Base-by-base conservation (phyloP, 2,888 invertebrate genomes). In the Dicyrtomina minuta region DNA sequence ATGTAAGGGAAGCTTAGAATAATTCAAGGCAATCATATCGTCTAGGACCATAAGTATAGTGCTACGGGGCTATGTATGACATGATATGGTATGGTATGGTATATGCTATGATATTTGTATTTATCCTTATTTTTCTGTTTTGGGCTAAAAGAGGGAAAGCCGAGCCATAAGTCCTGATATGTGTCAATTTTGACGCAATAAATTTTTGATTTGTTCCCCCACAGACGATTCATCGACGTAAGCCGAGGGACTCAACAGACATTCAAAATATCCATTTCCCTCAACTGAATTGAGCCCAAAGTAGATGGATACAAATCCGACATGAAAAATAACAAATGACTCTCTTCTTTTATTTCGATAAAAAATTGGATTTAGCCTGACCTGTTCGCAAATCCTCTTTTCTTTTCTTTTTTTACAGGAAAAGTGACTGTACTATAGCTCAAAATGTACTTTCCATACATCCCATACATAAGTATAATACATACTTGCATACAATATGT, bases 101-200 rank as follows among this genome's bases (percentile, higher is more conserved):
- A n/a, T n/a, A n/a, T n/a, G n/a, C n/a, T n/a, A n/a, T n/a, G n/a
- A n/a, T n/a, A n/a, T n/a, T n/a, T n/a, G n/a, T n/a, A n/a, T n/a
- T n/a, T 53, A 22, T 22, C 20, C 5, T 26, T 53, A 8, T 53
- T 5, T 13, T 22, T 46, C n/a, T 46, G 4, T 6, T 46, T 1
- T 24, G 24, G 61, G 46, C n/a, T 61, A 55, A 41, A 55, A 53
- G 46, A 53, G 53, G 39, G 46, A 39, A 33, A 60, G 60, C 49
- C 44, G n/a, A 22, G 13, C 64, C 68, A 71, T 71, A 71, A 71
- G 67, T 71, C 59, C 62, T 71, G 56, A 71, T 71, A 71, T 71
- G 71, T 67, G 71, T 67, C 71, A 71, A 71, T 71, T 71, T 64
- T 71, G 71, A 71, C 67, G 71, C 71, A 71, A 71, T 71, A 71